phyloP scores from a whole-genome alignment of 1,140 invertebrate genomes.

The Drosophila guanche region DNA sequence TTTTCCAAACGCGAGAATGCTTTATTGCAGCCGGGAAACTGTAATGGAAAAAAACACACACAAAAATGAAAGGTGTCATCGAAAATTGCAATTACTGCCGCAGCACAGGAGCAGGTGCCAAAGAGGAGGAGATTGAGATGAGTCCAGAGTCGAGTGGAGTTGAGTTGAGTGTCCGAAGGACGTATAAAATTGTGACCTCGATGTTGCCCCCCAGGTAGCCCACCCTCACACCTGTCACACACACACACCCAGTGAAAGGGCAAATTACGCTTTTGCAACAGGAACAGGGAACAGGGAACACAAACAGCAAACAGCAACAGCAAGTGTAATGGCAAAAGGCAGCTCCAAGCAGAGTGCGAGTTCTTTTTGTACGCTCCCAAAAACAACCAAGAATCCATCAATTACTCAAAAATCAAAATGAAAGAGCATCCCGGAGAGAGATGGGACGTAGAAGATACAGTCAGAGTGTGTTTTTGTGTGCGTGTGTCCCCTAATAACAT shows the following conservation, averaged over 20 bases:
- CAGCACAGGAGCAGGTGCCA: not conserved
- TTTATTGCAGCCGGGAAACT: slow-evolving; percentile 96
- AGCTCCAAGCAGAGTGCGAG: slow-evolving; percentile 12
- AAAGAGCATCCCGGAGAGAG: slow-evolving; percentile 35
- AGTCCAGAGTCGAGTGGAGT: no score
- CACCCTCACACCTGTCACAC: slow-evolving; percentile 6
- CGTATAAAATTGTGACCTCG: slow-evolving; percentile 57
- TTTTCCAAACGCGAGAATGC: slow-evolving; percentile 98
- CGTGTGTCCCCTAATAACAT: slow-evolving; percentile 51
- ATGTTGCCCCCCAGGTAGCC: slow-evolving; percentile 27
- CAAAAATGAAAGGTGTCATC: slow-evolving; percentile 45
- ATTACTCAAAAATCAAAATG: slow-evolving; percentile 63
- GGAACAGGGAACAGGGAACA: not conserved
- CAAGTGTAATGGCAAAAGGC: slow-evolving; percentile 40
- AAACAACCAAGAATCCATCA: slow-evolving; percentile 47
- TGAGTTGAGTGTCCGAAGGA: slow-evolving; percentile 18
- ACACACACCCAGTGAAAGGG: slow-evolving; percentile 15
- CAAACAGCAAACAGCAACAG: slow-evolving; percentile 12
- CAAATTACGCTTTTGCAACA: slow-evolving; percentile 50
- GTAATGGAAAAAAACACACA: slow-evolving; percentile 79
- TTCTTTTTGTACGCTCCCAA: slow-evolving; percentile 27
- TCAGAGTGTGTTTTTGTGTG: not conserved
- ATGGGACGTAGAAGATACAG: not conserved
- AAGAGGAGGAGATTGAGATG: not conserved
- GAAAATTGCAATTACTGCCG: slow-evolving; percentile 54